Base-by-base conservation (phyloP, 2,797 vertebrate species). In the Cottoperca gobio region DNA sequence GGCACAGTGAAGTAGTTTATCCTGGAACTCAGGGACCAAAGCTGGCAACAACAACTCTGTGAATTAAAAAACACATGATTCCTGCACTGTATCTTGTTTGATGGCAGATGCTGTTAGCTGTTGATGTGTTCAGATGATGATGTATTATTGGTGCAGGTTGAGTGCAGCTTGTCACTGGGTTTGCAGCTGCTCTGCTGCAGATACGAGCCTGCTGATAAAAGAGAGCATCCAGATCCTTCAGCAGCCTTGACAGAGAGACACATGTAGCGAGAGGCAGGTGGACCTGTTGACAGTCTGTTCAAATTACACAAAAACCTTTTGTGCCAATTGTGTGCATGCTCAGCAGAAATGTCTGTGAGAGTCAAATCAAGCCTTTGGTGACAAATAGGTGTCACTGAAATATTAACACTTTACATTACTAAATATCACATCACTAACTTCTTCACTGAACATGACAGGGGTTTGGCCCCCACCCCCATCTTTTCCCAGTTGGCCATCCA, bases 181-280 rank as follows among this genome's bases (percentile, higher is more conserved):
- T 60, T 71, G 39, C 72, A 81, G 81, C 74, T 81, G 78, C 49
- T 67, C 46, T 33, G 54, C 66, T 63, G 23, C 59, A 70, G 70
- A 72, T 67, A 55, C 23, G 31, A 79, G 23, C 69, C 70, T 58
- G 71, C 58, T 76, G 70, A 86, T 73, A 76, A 67, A 10, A 35
- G 35, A 40, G 54, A 24, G 69, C 52, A 23, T 70, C 37, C 55
- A 69, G 60, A 70, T 55, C 70, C 50, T 53, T 16, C 64, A 21
- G 71, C 57, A 78, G 59, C 81, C 86, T 87, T 87, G 81, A 79
- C 50, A 45, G 59, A 68, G 39, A 71, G 61, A 79, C 52, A 19
- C 17, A 10, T 12, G n/a, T 3, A 33, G 46, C 11, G 33, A 21
- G 3, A 58, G 35, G 26, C 69, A 81, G 72, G 65, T 78, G 74